phyloP scores from a whole-genome alignment of 2,888 invertebrate genomes.

The Ectobius pallidus region DNA sequence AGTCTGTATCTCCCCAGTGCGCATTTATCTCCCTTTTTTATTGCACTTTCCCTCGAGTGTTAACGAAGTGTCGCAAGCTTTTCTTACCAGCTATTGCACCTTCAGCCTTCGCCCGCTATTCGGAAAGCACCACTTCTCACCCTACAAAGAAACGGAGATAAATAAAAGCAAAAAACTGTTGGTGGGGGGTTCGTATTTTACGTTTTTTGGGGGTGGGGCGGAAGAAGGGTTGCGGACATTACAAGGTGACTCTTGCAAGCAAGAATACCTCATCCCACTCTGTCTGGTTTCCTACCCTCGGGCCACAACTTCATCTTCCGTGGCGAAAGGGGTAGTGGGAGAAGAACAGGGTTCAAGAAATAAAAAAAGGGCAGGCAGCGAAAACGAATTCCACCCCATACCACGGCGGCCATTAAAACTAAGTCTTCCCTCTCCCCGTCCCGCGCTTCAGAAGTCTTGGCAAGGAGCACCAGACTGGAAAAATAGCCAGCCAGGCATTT shows the following conservation, averaged over 20 bases:
- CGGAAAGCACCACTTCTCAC: slow-evolving; percentile 7
- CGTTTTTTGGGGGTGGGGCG: slow-evolving; percentile 1
- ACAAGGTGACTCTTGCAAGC: slow-evolving; percentile 23
- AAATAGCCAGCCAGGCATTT: slow-evolving; percentile 2
- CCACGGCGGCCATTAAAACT: slow-evolving; percentile 27
- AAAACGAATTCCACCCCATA: slow-evolving; percentile 29
- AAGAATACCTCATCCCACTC: slow-evolving; percentile 2
- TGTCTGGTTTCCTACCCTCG: slow-evolving; percentile 28
- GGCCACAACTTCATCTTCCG: slow-evolving; percentile 30
- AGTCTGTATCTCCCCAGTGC: too few species aligned
- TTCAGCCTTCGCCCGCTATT: slow-evolving; percentile 18
- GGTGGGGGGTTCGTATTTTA: slow-evolving; percentile 22
- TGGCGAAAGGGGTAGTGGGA: slow-evolving; percentile 29
- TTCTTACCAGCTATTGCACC: too few species aligned
- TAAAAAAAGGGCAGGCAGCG: slow-evolving; percentile 30
- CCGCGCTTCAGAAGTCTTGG: slow-evolving; percentile 7
- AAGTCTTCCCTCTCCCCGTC: slow-evolving; percentile 3
- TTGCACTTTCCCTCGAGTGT: too few species aligned
- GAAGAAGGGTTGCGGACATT: slow-evolving; percentile 24
- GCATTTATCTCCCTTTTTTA: too few species aligned
- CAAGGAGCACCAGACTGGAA: slow-evolving; percentile 27
- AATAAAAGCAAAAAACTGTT: background rate
- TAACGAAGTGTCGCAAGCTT: too few species aligned
- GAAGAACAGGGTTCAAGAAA: slow-evolving; percentile 12
- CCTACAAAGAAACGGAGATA: slow-evolving; percentile 7